phyloP scores from a whole-genome alignment of 2,888 invertebrate species.

The Sarcophaga subvicina region DNA sequence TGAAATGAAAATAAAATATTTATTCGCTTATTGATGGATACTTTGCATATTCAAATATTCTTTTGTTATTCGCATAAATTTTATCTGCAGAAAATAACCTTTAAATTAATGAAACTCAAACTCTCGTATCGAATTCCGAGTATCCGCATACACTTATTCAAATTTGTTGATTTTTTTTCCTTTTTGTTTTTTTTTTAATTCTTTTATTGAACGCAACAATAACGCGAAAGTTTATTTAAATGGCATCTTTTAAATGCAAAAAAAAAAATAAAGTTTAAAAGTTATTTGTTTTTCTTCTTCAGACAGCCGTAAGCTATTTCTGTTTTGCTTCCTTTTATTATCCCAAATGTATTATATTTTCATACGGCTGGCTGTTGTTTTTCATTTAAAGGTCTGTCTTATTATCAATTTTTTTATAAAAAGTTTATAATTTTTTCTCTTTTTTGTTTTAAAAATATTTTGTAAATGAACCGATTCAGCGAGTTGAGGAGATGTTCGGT shows the following conservation, averaged over 20 bases:
- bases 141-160: not conserved
- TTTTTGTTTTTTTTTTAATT: too few relatives aligned
- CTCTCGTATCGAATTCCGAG: not conserved
- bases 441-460: conserved; percentile 33
- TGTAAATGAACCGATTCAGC: not conserved
- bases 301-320: not conserved
- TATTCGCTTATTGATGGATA: conserved; percentile 10
- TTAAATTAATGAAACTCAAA: not conserved
- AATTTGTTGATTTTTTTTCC: not conserved
- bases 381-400: conserved; percentile 34
- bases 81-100: not conserved
- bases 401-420: conserved; percentile 36
- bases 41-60: conserved; percentile 38
- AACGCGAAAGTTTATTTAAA: too few relatives aligned
- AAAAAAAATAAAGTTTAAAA: not conserved
- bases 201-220: too few relatives aligned
- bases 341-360: conserved; percentile 5
- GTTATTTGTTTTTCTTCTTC: not conserved
- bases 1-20: not conserved
- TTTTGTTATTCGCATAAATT: conserved; percentile 33
- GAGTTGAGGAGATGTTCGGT: not conserved
- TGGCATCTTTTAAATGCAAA: too few relatives aligned
- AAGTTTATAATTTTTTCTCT: not conserved
- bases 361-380: conserved; percentile 3
- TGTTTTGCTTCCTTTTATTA: not conserved